A percentile compares a stretch with the other conserved stretches of the same genome.
These are phyloP conservation scores for Sphaerophoria rueppellii DNA, from an alignment of 2,888 invertebrate species.

Conservation along the genomic window DNA sequence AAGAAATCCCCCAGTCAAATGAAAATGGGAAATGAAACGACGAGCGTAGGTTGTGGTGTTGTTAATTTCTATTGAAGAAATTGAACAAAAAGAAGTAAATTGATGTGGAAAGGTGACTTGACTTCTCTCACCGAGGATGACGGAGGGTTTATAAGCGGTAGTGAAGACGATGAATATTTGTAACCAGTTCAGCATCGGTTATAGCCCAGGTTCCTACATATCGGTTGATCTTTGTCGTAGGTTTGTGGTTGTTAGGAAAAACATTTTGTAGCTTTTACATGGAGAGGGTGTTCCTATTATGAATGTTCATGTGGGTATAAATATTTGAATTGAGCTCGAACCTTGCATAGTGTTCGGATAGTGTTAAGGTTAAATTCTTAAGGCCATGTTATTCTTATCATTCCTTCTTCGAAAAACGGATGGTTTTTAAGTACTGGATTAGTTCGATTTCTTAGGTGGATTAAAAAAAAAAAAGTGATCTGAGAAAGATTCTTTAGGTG, in stretches of 20 bases:
- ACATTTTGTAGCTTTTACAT: constrained; percentile 40
- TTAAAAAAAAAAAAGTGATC: too few species aligned
- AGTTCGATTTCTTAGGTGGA: too few species aligned
- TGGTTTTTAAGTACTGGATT: too few species aligned
- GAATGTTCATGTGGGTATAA: neutral
- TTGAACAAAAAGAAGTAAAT: constrained; percentile 61
- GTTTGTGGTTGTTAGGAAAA: constrained; percentile 42
- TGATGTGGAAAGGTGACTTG: constrained; percentile 57
- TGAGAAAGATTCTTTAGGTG: too few species aligned
- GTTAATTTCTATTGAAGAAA: constrained; percentile 15
- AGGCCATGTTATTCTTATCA: too few species aligned
- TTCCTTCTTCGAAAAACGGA: too few species aligned
- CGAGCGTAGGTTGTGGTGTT: constrained; percentile 38
- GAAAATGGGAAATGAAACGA: neutral
- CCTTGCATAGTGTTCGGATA: too few species aligned
- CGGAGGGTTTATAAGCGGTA: constrained; percentile 50
- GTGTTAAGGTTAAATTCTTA: too few species aligned
- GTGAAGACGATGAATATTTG: neutral
- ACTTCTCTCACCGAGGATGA: neutral
- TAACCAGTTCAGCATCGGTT: constrained; percentile 61
- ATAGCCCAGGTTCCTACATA: constrained; percentile 25
- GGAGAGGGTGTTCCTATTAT: constrained; percentile 11
- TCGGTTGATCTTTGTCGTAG: constrained; percentile 65
- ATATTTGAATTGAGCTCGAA: too few species aligned
- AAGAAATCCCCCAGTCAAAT: constrained; percentile 17